Percentiles rank a stretch among this genome's conserved stretches.
Evolutionary conservation across 2,113 vertebrate species (phyloP).

Genomic region (Alaudala cheleensis): DNA sequence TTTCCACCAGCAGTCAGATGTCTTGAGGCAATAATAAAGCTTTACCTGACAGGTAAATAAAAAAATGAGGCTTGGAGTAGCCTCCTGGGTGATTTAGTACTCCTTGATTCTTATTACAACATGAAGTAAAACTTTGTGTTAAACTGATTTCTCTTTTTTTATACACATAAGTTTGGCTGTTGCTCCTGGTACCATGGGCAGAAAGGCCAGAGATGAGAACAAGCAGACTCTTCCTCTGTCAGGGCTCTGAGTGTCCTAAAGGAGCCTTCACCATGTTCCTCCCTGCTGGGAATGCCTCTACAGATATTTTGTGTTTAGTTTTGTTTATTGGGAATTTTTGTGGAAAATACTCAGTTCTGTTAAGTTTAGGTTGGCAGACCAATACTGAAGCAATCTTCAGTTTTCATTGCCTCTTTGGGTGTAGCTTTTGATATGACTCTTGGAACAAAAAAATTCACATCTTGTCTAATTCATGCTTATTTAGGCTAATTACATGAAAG

Average conservation of each 20-base stretch:
- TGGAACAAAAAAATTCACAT: background rate
- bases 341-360: background rate
- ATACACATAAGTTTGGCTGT: background rate
- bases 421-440: background rate
- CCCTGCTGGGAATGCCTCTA: fast-evolving
- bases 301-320: background rate
- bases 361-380: background rate
- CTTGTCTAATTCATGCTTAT: background rate
- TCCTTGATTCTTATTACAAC: background rate
- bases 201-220: background rate
- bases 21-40: background rate
- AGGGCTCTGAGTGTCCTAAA: background rate
- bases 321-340: background rate
- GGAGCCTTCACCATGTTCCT: background rate
- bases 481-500: background rate
- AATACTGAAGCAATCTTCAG: background rate
- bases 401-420: background rate
- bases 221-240: background rate
- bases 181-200: background rate
- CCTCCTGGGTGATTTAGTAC: background rate
- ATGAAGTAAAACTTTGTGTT: background rate
- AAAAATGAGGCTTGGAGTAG: background rate
- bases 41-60: background rate
- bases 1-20: background rate
- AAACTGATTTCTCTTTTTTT: background rate